Evolutionary conservation across 1,140 invertebrate genomes (phyloP), one percentile per base, ranked within the genome.

Genomic region (Anastatus disparis): DNA sequence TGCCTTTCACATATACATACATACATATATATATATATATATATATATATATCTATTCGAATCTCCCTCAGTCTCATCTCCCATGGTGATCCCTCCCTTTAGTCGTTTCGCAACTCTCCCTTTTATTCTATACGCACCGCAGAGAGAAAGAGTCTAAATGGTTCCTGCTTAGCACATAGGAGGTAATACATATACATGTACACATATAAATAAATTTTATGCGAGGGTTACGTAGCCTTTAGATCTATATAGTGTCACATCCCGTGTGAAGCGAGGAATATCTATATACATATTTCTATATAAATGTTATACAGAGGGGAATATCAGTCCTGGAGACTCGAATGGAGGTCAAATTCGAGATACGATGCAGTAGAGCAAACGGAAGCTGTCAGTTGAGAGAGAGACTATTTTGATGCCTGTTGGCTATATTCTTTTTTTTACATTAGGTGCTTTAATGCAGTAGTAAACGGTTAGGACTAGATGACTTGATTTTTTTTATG

Each of bases 191-290:
- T 3, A 35, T 52, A 56, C 15, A 38, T 7, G 12, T 38, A 38
- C 40, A 15, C 40, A 3, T 44, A 10, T 44, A 44, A 9, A 50
- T 24, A 26, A 26, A 15, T 10, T 22, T 50, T 15, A 26, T 40
- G 59, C 26, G 40, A 53, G 55, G 63, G 71, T 46, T 48, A n/a
- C n/a, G n/a, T n/a, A n/a, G n/a, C n/a, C n/a, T n/a, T n/a, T n/a
- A n/a, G n/a, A n/a, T n/a, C n/a, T n/a, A n/a, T n/a, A n/a, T n/a
- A 50, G 62, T 73, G 77, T 79, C 78, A 71, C 74, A 79, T 80
- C 78, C 78, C 78, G 77, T 68, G 66, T 61, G 58, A 59, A 59
- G 56, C 35, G n/a, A 13, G 31, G 31, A 10, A 35, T 4, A 35
- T 10, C 10, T 4, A 35, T 35, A 35, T 10, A 10, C 31, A 4